Evolutionary conservation across 1,140 invertebrate species (phyloP).

Genomic region (Procambarus virginalis): DNA sequence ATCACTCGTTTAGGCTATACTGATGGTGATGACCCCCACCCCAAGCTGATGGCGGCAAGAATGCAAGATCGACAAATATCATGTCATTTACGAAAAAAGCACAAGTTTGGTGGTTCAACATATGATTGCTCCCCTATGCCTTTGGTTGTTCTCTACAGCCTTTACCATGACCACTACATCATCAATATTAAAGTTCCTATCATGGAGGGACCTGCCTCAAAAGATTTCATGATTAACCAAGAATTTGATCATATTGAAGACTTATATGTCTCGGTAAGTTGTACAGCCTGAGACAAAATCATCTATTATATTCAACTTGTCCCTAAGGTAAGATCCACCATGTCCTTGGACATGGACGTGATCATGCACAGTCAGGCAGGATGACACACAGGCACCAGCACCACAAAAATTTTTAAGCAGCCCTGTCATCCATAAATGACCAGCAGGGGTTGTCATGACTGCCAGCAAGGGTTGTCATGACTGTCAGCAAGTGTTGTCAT

Average conservation of each 20-base stretch:
- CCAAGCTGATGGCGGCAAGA: conserved; percentile 23
- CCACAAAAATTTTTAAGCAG: no score
- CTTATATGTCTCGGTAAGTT: conserved; percentile 38
- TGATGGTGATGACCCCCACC: conserved; percentile 2
- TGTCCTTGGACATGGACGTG: no score
- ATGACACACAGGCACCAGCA: no score
- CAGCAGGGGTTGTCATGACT: no score
- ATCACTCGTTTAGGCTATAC: conserved; percentile 42
- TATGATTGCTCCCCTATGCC: conserved; percentile 48
- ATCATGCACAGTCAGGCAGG: no score
- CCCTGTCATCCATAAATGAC: no score
- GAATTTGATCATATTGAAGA: conserved; percentile 26
- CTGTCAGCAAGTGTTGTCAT: no score
- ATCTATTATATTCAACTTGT: no score
- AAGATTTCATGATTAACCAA: neutral
- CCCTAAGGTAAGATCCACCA: no score
- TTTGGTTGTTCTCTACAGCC: conserved; percentile 45
- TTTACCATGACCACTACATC: conserved; percentile 53
- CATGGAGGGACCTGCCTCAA: neutral
- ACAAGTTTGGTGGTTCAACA: conserved; percentile 28
- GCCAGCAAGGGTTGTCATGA: no score
- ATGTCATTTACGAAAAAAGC: conserved; percentile 18
- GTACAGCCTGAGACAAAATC: neutral
- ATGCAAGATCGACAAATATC: conserved; percentile 30
- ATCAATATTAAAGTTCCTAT: conserved; percentile 25